Evolutionary conservation across 2,113 vertebrate species (phyloP).

Genomic region (Poecile atricapillus): DNA sequence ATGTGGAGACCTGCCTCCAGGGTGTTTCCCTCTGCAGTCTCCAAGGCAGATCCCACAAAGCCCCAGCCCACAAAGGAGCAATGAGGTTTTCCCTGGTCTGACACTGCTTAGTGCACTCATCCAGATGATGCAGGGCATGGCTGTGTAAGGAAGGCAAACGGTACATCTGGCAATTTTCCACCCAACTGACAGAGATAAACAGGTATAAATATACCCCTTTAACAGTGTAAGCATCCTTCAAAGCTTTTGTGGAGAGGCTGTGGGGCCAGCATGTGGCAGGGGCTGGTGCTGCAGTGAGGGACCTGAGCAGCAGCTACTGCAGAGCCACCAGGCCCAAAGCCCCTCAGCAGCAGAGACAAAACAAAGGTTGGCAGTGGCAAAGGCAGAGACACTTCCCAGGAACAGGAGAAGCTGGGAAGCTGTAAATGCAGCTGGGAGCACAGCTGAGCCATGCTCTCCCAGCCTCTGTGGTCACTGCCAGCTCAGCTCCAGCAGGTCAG

Average conservation of each 20-base stretch:
- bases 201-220: constrained; percentile 4
- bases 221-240: not conserved
- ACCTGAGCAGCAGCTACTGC: not conserved
- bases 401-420: not conserved
- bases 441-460: fast-evolving
- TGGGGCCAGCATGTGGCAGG: not conserved
- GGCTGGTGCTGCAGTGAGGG: not conserved
- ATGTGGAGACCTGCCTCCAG: fast-evolving
- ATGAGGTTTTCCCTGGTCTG: not conserved
- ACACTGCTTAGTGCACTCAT: not conserved
- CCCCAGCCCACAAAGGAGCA: fast-evolving
- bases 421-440: fast-evolving
- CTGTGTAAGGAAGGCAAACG: not conserved
- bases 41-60: not conserved
- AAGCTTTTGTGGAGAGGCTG: not conserved
- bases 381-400: not conserved
- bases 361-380: fast-evolving
- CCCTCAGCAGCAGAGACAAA: not conserved
- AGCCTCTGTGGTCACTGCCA: fast-evolving
- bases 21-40: fast-evolving
- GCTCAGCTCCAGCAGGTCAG: not conserved
- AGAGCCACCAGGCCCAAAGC: not conserved
- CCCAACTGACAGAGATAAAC: constrained; percentile 39
- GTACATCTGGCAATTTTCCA: constrained; percentile 37
- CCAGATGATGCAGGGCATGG: not conserved